These are phyloP conservation scores for Amaurobius ferox DNA, from an alignment of 2,888 invertebrate species.

Conservation along the genomic window DNA sequence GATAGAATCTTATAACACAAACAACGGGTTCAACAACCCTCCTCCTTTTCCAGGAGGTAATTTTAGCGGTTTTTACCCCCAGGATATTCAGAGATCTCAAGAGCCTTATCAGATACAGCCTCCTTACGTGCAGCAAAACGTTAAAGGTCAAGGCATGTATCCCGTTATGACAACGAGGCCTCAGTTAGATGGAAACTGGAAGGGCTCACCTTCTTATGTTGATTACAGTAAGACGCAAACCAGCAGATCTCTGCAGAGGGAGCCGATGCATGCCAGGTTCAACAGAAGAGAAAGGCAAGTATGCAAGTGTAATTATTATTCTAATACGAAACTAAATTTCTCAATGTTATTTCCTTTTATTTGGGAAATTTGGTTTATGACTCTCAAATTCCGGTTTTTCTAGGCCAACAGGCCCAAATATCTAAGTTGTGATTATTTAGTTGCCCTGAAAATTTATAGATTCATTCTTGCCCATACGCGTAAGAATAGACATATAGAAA, in stretches of 20 bases:
- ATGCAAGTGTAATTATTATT: too few relatives aligned
- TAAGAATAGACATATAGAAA: too few relatives aligned
- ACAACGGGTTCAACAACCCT: background rate
- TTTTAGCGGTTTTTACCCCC: slow-evolving; percentile 22
- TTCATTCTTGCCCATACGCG: too few relatives aligned
- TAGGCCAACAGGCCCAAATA: too few relatives aligned
- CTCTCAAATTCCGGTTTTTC: too few relatives aligned
- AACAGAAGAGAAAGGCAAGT: slow-evolving; percentile 37
- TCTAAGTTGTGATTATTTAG: too few relatives aligned
- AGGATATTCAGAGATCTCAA: slow-evolving; percentile 2
- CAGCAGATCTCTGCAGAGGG: background rate
- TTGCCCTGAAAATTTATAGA: too few relatives aligned
- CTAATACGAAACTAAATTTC: too few relatives aligned
- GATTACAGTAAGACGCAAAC: slow-evolving; percentile 11
- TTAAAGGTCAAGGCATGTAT: slow-evolving; percentile 35
- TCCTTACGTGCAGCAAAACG: slow-evolving; percentile 24
- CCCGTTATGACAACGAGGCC: slow-evolving; percentile 27
- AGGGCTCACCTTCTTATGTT: slow-evolving; percentile 26
- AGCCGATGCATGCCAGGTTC: background rate
- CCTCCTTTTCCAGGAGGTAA: slow-evolving; percentile 15
- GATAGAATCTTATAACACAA: slow-evolving; percentile 12
- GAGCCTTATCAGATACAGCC: slow-evolving; percentile 63
- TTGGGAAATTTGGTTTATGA: too few relatives aligned
- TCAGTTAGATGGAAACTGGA: slow-evolving; percentile 47
- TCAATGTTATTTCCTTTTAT: too few relatives aligned